Conservation (phyloP, 2,113 vertebrate species). For the Tetrax tetrax region DNA sequence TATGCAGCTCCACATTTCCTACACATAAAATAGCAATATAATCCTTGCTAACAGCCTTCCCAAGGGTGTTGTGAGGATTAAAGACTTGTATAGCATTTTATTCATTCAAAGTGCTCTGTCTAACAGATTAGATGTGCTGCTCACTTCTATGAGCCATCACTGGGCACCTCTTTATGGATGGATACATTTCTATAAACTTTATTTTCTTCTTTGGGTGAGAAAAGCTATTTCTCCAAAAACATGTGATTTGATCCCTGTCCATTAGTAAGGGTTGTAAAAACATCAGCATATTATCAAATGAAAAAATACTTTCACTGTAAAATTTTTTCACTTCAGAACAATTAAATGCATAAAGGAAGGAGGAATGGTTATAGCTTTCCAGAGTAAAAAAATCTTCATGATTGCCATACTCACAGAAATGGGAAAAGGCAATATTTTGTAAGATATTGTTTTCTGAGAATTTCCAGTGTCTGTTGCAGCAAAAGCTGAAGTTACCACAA, state of each 20-base stretch:
- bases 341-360: neutral
- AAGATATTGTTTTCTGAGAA: neutral
- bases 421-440: neutral
- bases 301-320: neutral
- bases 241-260: neutral
- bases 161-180: neutral
- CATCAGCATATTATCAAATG: neutral
- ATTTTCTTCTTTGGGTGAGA: neutral
- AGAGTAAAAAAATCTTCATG: neutral
- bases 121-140: neutral
- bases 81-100: neutral
- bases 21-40: neutral
- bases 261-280: neutral
- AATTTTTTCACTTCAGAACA: neutral
- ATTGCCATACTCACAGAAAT: neutral
- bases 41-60: neutral
- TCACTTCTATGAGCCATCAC: neutral
- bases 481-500: neutral
- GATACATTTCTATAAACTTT: neutral
- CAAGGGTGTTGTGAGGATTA: neutral
- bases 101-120: neutral
- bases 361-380: rapidly evolving
- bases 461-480: neutral
- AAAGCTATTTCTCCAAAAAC: neutral
- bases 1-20: neutral